Evolutionary conservation across 2,888 invertebrate species (phyloP).

Genomic region (Phorcus lineatus): DNA sequence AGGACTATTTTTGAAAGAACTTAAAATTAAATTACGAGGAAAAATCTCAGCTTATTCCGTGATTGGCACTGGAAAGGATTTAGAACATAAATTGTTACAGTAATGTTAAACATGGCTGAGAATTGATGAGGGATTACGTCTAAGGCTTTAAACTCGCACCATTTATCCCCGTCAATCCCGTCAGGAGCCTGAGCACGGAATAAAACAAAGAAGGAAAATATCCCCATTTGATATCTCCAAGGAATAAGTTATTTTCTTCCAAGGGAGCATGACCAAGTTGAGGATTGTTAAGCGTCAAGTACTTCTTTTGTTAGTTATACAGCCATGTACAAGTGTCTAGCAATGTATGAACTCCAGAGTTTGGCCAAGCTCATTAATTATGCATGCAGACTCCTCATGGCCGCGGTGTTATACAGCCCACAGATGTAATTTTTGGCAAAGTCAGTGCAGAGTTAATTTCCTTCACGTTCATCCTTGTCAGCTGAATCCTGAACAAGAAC

Average conservation of each 20-base stretch:
- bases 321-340: not conserved
- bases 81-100: not conserved
- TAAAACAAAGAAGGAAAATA: slow-evolving; percentile 17
- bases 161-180: not conserved
- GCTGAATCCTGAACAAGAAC: not conserved
- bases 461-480: not conserved
- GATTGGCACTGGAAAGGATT: not conserved
- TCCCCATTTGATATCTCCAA: not conserved
- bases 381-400: slow-evolving; percentile 2
- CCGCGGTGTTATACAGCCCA: not conserved
- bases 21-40: no score
- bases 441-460: slow-evolving; percentile 8
- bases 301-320: not conserved
- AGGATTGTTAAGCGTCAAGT: not conserved
- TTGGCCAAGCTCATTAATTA: not conserved
- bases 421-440: slow-evolving; percentile 22
- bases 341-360: not conserved
- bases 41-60: not conserved
- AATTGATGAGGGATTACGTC: slow-evolving; percentile 15
- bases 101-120: slow-evolving; percentile 9
- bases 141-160: not conserved
- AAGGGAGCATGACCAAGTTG: not conserved
- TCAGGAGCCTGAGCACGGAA: not conserved
- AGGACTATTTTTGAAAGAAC: no score
- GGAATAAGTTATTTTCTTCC: slow-evolving; percentile 10